Evolutionary conservation across 1,140 invertebrate species (phyloP).

Genomic region (Drosophila truncata): DNA sequence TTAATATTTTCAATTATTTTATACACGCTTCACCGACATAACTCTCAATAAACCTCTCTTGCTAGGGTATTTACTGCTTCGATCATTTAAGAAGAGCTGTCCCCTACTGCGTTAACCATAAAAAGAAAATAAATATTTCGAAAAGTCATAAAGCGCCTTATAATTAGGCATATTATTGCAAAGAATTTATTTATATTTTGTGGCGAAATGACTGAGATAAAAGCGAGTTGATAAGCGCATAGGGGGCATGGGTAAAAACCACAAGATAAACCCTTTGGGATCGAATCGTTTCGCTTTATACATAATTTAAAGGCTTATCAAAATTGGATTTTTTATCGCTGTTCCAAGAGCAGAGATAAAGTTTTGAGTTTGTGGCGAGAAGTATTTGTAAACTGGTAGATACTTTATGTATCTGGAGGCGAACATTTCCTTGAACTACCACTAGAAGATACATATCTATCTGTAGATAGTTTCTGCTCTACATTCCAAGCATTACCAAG

Average conservation of each 20-base stretch:
- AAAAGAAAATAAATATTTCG: conserved; percentile 53
- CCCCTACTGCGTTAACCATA: conserved; percentile 12
- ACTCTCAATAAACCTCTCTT: not conserved
- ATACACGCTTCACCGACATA: not conserved
- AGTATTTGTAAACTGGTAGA: conserved; percentile 36
- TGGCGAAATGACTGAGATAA: conserved; percentile 53
- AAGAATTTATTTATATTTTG: conserved; percentile 51
- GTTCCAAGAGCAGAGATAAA: conserved; percentile 36
- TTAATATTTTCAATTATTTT: no score
- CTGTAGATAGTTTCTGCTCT: conserved; percentile 29
- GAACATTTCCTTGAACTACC: conserved; percentile 38
- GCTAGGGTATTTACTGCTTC: not conserved
- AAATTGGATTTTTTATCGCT: conserved; percentile 62
- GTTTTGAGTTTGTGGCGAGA: conserved; percentile 18
- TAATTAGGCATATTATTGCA: conserved; percentile 68
- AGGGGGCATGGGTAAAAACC: not conserved
- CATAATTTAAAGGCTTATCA: conserved; percentile 72
- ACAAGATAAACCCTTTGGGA: conserved; percentile 39
- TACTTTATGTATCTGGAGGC: not conserved
- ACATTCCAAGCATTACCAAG: conserved; percentile 33
- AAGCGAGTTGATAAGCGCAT: conserved; percentile 31
- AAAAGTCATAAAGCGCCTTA: conserved; percentile 55
- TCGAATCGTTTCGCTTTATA: conserved; percentile 49
- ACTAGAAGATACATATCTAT: conserved; percentile 37
- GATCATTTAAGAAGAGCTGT: not conserved